phyloP scores from a whole-genome alignment of 2,797 vertebrate genomes.

The Eremophila alpestris region DNA sequence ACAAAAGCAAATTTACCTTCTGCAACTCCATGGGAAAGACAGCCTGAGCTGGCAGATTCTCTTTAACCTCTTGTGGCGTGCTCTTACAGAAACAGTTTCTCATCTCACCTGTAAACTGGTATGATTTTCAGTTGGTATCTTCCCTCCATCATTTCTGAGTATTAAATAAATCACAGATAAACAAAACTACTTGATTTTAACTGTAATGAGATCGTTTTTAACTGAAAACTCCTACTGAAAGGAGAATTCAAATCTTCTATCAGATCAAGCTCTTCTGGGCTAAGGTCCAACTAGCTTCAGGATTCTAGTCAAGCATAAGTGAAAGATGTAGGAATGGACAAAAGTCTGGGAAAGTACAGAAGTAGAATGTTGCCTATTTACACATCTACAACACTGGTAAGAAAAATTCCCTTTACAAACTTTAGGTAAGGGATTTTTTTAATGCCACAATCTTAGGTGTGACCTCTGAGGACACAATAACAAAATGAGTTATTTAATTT shows the following conservation, averaged over 20 bases:
- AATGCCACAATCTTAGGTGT: not conserved
- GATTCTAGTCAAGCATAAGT: not conserved
- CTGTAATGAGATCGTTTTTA: not conserved
- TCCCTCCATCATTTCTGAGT: not conserved
- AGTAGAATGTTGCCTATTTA: not conserved
- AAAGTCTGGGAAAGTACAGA: not conserved
- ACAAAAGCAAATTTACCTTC: not conserved
- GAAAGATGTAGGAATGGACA: not conserved
- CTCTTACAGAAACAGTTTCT: not conserved
- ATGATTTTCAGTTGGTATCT: not conserved
- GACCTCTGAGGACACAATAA: not conserved
- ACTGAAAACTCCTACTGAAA: not conserved
- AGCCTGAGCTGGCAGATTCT: not conserved
- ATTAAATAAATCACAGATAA: not conserved
- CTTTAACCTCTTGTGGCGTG: not conserved
- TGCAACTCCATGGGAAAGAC: not conserved
- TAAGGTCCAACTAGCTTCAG: not conserved
- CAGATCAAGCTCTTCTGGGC: not conserved
- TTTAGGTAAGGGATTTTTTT: not conserved
- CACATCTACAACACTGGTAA: not conserved
- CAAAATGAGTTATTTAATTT: not conserved
- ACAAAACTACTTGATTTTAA: not conserved
- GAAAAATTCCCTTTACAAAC: not conserved
- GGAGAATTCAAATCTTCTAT: not conserved
- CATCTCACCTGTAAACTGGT: not conserved